Evolutionary conservation across 2,888 invertebrate genomes (phyloP).

Genomic region (Drosophila antonietae): DNA sequence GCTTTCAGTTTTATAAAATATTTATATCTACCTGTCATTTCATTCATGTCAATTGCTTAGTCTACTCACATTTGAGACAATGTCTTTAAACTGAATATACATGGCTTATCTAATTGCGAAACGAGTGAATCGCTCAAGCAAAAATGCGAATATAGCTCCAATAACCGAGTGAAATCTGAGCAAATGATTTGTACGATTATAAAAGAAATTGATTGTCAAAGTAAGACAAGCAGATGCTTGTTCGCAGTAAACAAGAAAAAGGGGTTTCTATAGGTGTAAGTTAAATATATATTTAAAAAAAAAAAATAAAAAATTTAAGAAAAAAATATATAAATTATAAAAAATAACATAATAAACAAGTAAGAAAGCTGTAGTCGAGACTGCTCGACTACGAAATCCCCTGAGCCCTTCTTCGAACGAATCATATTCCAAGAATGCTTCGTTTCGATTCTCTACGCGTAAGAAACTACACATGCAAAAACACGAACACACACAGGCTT

Average conservation of each 20-base stretch:
- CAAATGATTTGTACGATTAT: not conserved
- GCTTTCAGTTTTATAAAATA: not conserved
- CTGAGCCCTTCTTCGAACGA: too few relatives aligned
- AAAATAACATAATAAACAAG: too few relatives aligned
- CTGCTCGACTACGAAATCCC: too few relatives aligned
- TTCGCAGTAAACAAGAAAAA: not conserved
- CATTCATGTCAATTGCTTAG: not conserved
- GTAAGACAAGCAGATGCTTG: not conserved
- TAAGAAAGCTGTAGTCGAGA: too few relatives aligned
- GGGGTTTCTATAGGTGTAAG: not conserved
- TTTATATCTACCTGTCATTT: not conserved
- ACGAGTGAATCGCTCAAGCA: not conserved
- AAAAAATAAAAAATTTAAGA: not conserved
- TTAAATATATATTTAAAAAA: not conserved
- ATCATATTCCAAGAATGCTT: too few relatives aligned
- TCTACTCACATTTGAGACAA: conserved; percentile 2
- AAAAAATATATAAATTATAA: too few relatives aligned
- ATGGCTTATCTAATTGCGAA: not conserved
- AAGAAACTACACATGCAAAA: too few relatives aligned
- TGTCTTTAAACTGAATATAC: conserved; percentile 5
- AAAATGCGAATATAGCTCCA: not conserved
- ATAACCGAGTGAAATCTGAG: not conserved
- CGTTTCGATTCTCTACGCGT: too few relatives aligned
- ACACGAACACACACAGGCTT: too few relatives aligned
- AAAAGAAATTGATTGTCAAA: conserved; percentile 3